Percentiles rank a stretch among this genome's conserved stretches.
Evolutionary conservation across 2,797 vertebrate genomes (phyloP).

Genomic region (Cuculus canorus): DNA sequence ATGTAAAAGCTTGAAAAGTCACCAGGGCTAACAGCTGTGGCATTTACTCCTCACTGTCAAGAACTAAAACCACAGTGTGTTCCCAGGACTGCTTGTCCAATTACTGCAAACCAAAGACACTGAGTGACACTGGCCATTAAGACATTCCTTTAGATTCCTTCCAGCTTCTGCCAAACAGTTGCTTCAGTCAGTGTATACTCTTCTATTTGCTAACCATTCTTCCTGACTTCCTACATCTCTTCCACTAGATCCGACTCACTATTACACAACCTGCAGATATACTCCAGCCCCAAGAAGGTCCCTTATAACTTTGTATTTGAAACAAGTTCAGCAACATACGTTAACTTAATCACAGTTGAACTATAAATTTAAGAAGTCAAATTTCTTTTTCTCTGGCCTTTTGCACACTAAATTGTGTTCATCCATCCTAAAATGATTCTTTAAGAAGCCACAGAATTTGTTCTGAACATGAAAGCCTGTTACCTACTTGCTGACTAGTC

Average conservation of each 20-base stretch:
- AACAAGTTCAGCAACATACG: not conserved
- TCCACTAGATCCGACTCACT: not conserved
- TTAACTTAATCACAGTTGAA: not conserved
- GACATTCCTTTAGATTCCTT: not conserved
- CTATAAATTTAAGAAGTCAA: not conserved
- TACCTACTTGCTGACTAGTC: not conserved
- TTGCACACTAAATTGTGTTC: not conserved
- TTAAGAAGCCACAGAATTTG: not conserved
- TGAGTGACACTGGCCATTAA: not conserved
- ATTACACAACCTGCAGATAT: not conserved
- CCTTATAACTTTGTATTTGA: not conserved
- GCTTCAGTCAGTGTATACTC: not conserved
- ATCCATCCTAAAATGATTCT: not conserved
- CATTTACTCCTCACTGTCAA: not conserved
- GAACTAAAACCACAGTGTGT: fast-evolving
- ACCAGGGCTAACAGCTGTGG: not conserved
- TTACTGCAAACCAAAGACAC: not conserved
- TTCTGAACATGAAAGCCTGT: not conserved
- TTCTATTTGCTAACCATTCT: not conserved
- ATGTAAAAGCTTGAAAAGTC: not conserved
- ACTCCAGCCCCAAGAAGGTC: not conserved
- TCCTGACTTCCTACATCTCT: not conserved
- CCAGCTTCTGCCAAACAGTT: not conserved
- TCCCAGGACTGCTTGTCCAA: not conserved
- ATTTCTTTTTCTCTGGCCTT: not conserved